A percentile compares a stretch with the other conserved stretches of the same genome.
These are phyloP conservation scores for Ficedula albicollis DNA, from an alignment of 2,797 vertebrate species.

Conservation along the genomic window DNA sequence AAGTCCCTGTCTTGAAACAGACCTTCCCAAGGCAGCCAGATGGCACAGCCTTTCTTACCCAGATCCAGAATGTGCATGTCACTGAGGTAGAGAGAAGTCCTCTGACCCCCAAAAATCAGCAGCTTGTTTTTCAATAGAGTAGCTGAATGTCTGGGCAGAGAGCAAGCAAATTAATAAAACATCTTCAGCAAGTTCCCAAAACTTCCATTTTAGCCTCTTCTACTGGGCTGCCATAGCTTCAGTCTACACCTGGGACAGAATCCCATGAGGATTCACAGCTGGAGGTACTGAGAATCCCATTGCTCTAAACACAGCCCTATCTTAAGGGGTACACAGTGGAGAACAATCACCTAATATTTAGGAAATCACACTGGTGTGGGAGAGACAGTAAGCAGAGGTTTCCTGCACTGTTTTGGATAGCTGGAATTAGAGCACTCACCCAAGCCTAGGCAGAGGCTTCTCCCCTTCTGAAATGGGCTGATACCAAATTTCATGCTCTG, in stretches of 20 bases:
- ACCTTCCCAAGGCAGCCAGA: not conserved
- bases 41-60: constrained; percentile 75
- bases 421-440: constrained; percentile 71
- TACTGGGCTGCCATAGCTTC: not conserved
- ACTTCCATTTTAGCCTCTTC: not conserved
- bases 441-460: constrained; percentile 85
- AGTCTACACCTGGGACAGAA: not conserved
- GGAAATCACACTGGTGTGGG: not conserved
- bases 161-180: not conserved
- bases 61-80: constrained; percentile 87
- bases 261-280: not conserved
- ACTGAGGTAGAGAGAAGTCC: constrained; percentile 82
- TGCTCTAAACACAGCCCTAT: not conserved
- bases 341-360: constrained; percentile 62
- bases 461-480: constrained; percentile 89
- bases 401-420: constrained; percentile 46
- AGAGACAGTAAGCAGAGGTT: constrained; percentile 66
- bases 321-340: constrained; percentile 38
- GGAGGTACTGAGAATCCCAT: not conserved
- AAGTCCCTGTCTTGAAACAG: not conserved
- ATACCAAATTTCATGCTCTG: constrained; percentile 91
- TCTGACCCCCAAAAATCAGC: constrained; percentile 86
- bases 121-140: constrained; percentile 84
- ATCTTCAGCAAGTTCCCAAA: not conserved
- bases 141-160: constrained; percentile 82